phyloP scores from a whole-genome alignment of 2,888 invertebrate genomes.

The Conus canariensis region DNA sequence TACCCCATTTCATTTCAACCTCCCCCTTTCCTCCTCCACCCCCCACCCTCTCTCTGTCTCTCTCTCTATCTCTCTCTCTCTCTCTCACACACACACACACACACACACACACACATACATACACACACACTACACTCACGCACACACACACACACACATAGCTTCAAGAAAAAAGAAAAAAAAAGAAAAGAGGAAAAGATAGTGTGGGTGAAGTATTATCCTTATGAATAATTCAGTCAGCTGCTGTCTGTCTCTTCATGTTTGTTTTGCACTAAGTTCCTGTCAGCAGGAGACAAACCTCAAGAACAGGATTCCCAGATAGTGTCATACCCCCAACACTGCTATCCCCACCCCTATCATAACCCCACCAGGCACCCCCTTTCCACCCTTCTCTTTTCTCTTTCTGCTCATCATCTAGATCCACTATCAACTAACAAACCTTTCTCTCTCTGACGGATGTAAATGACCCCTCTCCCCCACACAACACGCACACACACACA shows the following conservation, averaged over 20 bases:
- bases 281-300: slow-evolving; percentile 13
- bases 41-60: background rate
- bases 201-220: background rate
- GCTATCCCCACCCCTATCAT: background rate
- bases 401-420: too few relatives aligned
- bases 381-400: too few relatives aligned
- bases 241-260: slow-evolving; percentile 9
- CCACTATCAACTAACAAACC: too few relatives aligned
- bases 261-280: slow-evolving; percentile 2
- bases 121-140: too few relatives aligned
- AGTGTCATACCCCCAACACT: background rate
- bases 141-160: too few relatives aligned
- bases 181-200: background rate
- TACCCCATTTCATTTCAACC: background rate
- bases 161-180: too few relatives aligned
- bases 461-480: background rate
- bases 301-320: background rate
- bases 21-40: background rate
- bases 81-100: background rate
- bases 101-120: background rate
- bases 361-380: too few relatives aligned
- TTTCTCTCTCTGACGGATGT: too few relatives aligned
- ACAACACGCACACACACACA: background rate
- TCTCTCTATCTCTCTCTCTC: too few relatives aligned
- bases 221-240: slow-evolving; percentile 14